Percentiles rank a stretch among this genome's conserved stretches.
phyloP scores from a whole-genome alignment of 2,113 vertebrate genomes.

The Lophochroa leadbeateri region DNA sequence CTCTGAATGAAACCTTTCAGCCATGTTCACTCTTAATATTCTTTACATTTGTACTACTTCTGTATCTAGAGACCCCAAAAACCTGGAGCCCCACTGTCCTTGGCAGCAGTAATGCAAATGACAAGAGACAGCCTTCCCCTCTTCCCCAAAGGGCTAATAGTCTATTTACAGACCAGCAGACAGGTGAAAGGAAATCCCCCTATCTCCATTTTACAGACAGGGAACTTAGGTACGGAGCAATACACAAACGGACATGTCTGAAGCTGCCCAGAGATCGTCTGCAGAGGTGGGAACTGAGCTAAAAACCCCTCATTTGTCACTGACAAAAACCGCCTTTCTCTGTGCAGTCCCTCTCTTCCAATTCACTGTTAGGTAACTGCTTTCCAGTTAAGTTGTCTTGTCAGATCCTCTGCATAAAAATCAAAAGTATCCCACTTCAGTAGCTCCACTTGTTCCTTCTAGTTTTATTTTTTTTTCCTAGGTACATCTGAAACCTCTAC shows the following conservation, averaged over 20 bases:
- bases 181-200: neutral
- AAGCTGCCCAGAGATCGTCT: neutral
- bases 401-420: neutral
- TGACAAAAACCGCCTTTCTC: neutral
- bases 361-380: neutral
- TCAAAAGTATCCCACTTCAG: neutral
- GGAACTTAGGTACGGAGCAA: neutral
- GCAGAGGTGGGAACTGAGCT: neutral
- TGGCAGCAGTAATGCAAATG: neutral
- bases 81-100: neutral
- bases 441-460: neutral
- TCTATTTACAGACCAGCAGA: neutral
- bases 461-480: neutral
- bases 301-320: neutral
- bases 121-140: neutral
- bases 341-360: neutral
- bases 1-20: neutral
- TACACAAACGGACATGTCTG: accelerated
- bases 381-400: neutral
- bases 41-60: neutral
- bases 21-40: neutral
- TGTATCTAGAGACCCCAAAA: neutral
- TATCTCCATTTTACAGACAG: neutral
- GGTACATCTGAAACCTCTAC: neutral
- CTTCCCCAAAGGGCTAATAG: neutral